Conservation (phyloP, 1,140 invertebrate genomes). For the Saccostrea echinata region DNA sequence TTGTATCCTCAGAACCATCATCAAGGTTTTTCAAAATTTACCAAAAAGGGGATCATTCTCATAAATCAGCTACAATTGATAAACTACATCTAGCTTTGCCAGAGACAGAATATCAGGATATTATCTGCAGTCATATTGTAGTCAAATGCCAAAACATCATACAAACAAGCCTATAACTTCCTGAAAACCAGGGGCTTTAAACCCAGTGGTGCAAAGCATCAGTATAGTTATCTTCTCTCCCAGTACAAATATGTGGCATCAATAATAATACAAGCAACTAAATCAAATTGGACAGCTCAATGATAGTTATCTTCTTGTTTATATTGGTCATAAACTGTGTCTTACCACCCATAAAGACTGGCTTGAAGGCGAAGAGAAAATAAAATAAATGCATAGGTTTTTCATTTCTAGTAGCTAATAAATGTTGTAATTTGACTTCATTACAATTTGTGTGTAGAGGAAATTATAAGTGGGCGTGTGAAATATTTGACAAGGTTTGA, state of each 20-base stretch:
- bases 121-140: not conserved
- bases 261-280: not conserved
- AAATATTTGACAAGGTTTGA: too few species aligned
- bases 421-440: too few species aligned
- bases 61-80: not conserved
- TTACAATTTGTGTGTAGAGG: too few species aligned
- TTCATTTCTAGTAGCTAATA: not conserved
- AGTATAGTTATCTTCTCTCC: not conserved
- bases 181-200: not conserved
- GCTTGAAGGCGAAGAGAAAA: not conserved
- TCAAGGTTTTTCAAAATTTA: constrained; percentile 8
- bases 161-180: not conserved
- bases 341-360: constrained; percentile 3
- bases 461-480: too few species aligned
- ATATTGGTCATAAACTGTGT: constrained; percentile 25
- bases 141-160: not conserved
- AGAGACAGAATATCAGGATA: not conserved
- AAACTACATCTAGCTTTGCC: constrained; percentile 17
- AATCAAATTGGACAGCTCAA: constrained; percentile 15
- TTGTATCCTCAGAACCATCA: not conserved
- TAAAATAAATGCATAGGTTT: not conserved
- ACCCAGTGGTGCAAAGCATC: not conserved
- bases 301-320: constrained; percentile 6
- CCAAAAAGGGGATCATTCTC: not conserved
- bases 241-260: constrained; percentile 8